Evolutionary conservation across 2,797 vertebrate genomes (phyloP), one percentile per base, ranked within the genome.

Genomic region (Varecia variegata): DNA sequence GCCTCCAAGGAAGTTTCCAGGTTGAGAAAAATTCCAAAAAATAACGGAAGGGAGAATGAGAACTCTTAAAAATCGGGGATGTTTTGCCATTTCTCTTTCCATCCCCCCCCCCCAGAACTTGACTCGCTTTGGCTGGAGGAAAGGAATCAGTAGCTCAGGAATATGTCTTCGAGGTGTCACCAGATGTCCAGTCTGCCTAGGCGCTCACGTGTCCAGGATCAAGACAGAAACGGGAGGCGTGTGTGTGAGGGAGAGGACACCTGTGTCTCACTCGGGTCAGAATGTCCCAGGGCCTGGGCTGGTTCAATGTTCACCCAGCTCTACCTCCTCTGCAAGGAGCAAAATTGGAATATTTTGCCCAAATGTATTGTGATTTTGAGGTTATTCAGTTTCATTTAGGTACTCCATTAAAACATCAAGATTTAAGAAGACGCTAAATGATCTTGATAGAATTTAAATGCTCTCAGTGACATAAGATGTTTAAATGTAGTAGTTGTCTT

Each of bases 361-460:
- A 38, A 45, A 40, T 47, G 45, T 8, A 5, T 47, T 76, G 38
- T 82, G 60, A 60, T 32, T 88, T 85, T 73, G 54, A 85, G 73
- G 40, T 40, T 88, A 85, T 88, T 70, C 40, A 40, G 1, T 90
- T 50, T 84, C 14, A 43, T 11, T 88, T 80, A 92, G 32, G 8
- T 50, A 13, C 56, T 84, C 25, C 71, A 23, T 43, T 40, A 84
- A 70, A 73, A 67, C 52, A 14, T 94, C 58, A 62, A 73, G 21
- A 45, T 43, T 79, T 93, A 79, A 93, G 54, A 90, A 92, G 77
- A 67, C 76, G 20, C 35, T 62, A 50, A 85, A 50, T 65, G 32
- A 38, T 77, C 40, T 86, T 52, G 13, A 32, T 47, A 43, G 43
- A 35, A 56, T 68, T 58, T 14, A 58, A 60, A 68, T 77, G 15